A percentile compares a stretch with the other conserved stretches of the same genome.
Conservation (phyloP, 2,113 vertebrate genomes). For the Poeciliopsis retropinna region DNA sequence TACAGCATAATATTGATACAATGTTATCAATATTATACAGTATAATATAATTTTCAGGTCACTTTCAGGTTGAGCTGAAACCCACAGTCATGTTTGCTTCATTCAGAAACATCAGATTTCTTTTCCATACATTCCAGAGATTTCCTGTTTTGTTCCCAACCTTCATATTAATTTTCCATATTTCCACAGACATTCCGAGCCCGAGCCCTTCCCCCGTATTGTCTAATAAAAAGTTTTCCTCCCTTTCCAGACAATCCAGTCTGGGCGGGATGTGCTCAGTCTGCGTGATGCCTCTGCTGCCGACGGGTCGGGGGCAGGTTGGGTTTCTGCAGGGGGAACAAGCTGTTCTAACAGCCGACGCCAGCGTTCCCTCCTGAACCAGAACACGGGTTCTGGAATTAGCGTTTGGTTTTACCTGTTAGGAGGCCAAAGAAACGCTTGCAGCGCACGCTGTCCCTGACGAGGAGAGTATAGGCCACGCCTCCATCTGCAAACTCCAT, state of each 20-base stretch:
- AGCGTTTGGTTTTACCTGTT: slow-evolving; percentile 77
- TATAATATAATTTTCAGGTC: too few relatives aligned
- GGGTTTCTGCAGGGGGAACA: slow-evolving; percentile 41
- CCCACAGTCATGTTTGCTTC: not conserved
- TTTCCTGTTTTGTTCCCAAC: slow-evolving; percentile 35
- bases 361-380: not conserved
- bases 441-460: slow-evolving; percentile 84
- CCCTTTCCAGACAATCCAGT: slow-evolving; percentile 24
- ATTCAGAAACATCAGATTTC: not conserved
- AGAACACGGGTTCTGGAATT: not conserved
- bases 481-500: slow-evolving; percentile 84
- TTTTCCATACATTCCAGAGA: slow-evolving; percentile 13
- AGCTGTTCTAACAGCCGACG: slow-evolving; percentile 33
- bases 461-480: slow-evolving; percentile 86
- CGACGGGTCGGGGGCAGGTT: slow-evolving; percentile 8
- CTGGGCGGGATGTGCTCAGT: slow-evolving; percentile 43
- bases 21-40: too few relatives aligned
- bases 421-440: slow-evolving; percentile 83
- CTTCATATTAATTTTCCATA: slow-evolving; percentile 67
- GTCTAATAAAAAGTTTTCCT: slow-evolving; percentile 66
- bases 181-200: slow-evolving; percentile 65
- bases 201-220: slow-evolving; percentile 24
- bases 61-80: not conserved
- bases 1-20: too few relatives aligned
- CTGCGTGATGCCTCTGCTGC: slow-evolving; percentile 27